Base-by-base conservation (phyloP, 1,140 invertebrate species). In the Listronotus oregonensis region DNA sequence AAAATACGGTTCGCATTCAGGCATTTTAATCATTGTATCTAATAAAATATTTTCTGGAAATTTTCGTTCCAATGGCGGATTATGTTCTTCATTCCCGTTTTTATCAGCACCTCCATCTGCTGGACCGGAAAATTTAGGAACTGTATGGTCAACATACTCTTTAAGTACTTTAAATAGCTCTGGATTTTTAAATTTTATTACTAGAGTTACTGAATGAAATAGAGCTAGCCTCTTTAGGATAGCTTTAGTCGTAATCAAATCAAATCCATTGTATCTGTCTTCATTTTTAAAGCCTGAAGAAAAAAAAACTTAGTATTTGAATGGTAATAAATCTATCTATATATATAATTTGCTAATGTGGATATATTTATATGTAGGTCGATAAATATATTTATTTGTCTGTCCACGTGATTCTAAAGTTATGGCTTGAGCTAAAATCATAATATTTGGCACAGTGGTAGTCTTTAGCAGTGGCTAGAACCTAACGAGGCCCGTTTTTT, bases 141-240 rank as follows among this genome's bases (percentile, higher is more conserved):
- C 18, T 7, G 6, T 15, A 21, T 12, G 9, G 77, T 0, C 71
- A 66, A 15, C 79, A 66, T 18, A 62, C 52, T 40, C 78, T 54
- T 12, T 3, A 11, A 49, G 18, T 4, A 49, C 6, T 7, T 83
- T 73, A 62, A 82, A 86, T 0, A 75, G 69, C 4, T 81, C 73
- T 0, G 82, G 80, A 21, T 80, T 68, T 21, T 73, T 67, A 18
- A 71, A 32, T 47, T 77, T 78, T 44, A 77, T 64, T 0, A 78
- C 80, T 50, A 80, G 71, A 32, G 72, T 71, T 0, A 78, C 70
- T 6, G 77, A 80, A 58, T 83, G 81, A 54, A 80, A 79, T 57
- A 71, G 71, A 2, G 76, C 80, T 0, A 83, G 52, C 44, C 69
- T 63, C 31, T 69, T 66, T 2, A 82, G 17, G 14, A 79, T 67